These are phyloP conservation scores for Chrysomela aeneicollis DNA, from an alignment of 2,888 invertebrate species.

Conservation along the genomic window DNA sequence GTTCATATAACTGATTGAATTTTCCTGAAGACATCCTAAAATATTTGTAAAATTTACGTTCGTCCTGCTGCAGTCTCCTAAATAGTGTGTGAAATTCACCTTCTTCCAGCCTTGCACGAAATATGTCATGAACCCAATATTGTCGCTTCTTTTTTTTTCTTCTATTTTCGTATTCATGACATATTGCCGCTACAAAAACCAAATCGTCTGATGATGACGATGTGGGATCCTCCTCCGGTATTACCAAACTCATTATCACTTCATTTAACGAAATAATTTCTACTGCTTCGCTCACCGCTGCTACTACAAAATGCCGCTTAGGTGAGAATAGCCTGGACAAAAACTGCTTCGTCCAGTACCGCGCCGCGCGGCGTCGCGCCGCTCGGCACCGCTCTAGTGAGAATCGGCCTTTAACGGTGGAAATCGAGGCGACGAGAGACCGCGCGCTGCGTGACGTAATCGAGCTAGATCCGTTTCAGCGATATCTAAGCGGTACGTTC, in stretches of 20 bases:
- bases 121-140: background rate
- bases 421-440: no score
- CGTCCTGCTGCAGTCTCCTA: background rate
- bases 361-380: background rate
- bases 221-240: background rate
- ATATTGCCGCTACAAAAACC: slow-evolving; percentile 5
- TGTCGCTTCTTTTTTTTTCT: background rate
- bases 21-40: background rate
- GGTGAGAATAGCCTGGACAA: slow-evolving; percentile 11
- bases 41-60: slow-evolving; percentile 4
- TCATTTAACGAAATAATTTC: background rate
- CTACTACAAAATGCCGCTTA: slow-evolving; percentile 13
- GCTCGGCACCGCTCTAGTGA: no score
- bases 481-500: no score
- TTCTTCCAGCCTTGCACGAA: slow-evolving; percentile 10
- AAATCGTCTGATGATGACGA: slow-evolving; percentile 14
- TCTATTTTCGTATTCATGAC: background rate
- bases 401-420: no score
- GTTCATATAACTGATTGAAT: slow-evolving; percentile 4
- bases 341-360: background rate
- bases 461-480: no score
- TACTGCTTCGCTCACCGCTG: background rate
- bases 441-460: no score
- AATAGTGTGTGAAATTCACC: slow-evolving; percentile 9
- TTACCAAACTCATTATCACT: background rate